phyloP scores from a whole-genome alignment of 2,797 vertebrate species.

The Steatocranus sp. region DNA sequence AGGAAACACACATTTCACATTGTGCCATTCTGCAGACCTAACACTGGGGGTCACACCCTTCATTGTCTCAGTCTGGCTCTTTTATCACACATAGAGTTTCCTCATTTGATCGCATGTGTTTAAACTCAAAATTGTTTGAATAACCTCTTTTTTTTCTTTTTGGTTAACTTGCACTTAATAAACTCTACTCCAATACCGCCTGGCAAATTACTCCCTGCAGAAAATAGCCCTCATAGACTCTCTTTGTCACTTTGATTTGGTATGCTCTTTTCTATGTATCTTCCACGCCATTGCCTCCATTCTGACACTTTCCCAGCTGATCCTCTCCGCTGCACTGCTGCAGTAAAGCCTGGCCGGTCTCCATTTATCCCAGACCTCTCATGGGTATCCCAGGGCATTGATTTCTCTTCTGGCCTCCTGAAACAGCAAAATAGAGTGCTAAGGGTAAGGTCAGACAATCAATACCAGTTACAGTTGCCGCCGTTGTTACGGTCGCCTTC shows the following conservation, averaged over 20 bases:
- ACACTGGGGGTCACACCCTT: not conserved
- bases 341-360: conserved; percentile 8
- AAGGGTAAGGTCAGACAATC: conserved; percentile 40
- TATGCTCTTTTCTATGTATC: conserved; percentile 3
- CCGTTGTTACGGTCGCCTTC: not conserved
- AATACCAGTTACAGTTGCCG: conserved; percentile 23
- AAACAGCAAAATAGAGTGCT: conserved; percentile 44
- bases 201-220: not conserved
- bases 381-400: conserved; percentile 54
- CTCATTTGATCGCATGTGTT: not conserved
- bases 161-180: not conserved
- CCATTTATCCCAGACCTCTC: conserved; percentile 47
- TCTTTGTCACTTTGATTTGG: conserved; percentile 21
- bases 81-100: not conserved
- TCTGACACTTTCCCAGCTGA: conserved; percentile 38
- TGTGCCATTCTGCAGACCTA: not conserved
- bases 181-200: not conserved
- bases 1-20: not conserved
- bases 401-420: conserved; percentile 50
- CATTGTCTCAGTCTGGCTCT: not conserved
- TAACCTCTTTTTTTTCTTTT: not conserved
- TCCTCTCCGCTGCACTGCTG: not conserved
- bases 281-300: conserved; percentile 39
- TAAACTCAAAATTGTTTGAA: not conserved
- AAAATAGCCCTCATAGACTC: not conserved